A percentile compares a stretch with the other conserved stretches of the same genome.
Evolutionary conservation across 2,797 vertebrate species (phyloP).

Genomic region (Paratrypauchen microcephalus): DNA sequence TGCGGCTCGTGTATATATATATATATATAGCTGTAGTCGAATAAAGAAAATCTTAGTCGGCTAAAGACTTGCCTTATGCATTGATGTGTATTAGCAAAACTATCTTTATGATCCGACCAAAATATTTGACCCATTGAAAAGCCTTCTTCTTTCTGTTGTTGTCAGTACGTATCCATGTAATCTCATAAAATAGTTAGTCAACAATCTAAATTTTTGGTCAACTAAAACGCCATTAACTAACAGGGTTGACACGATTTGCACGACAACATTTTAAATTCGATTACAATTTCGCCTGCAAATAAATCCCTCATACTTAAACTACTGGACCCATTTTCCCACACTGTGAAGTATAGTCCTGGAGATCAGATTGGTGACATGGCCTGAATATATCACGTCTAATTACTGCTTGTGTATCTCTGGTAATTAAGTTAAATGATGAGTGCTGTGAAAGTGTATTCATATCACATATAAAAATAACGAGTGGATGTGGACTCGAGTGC

Average conservation of each 20-base stretch:
- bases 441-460: conserved; percentile 24
- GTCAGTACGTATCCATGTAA: not conserved
- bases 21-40: too few species aligned
- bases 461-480: conserved; percentile 22
- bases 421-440: conserved; percentile 33
- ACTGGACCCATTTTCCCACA: conserved; percentile 8
- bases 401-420: conserved; percentile 43
- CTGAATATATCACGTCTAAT: conserved; percentile 42
- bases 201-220: not conserved
- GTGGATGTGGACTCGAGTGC: conserved; percentile 37
- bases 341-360: conserved; percentile 23
- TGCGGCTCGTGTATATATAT: too few species aligned
- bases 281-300: not conserved
- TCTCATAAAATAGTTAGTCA: not conserved
- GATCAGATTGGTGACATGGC: conserved; percentile 27
- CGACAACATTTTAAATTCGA: not conserved
- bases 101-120: not conserved
- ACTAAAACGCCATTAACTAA: not conserved
- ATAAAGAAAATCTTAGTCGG: not conserved
- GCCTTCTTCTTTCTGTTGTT: not conserved
- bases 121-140: not conserved
- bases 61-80: not conserved
- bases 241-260: not conserved
- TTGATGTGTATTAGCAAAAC: not conserved
- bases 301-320: not conserved